These are phyloP conservation scores for Mugil cephalus DNA, from an alignment of 2,113 vertebrate genomes.

Conservation along the genomic window DNA sequence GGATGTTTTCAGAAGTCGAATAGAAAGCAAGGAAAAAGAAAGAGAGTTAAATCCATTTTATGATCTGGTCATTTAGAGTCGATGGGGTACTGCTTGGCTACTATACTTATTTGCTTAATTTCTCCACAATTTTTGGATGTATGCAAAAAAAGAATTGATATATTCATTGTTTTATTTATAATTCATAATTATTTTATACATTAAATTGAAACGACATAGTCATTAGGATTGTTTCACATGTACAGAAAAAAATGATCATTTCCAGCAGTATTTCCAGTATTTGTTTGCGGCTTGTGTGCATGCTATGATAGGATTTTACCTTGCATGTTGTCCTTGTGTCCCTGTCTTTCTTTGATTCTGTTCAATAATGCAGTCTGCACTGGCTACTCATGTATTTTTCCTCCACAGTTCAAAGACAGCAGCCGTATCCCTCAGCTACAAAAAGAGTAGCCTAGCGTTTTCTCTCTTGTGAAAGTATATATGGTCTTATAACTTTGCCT, in stretches of 20 bases:
- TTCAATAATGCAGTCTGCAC: constrained; percentile 48
- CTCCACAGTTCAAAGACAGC: constrained; percentile 30
- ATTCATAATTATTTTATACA: too few species aligned
- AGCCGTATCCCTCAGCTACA: constrained; percentile 1
- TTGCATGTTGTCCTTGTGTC: constrained; percentile 17
- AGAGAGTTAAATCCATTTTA: too few species aligned
- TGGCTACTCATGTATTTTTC: constrained; percentile 47
- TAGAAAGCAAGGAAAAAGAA: too few species aligned
- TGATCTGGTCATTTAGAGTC: too few species aligned
- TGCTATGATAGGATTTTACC: constrained; percentile 27
- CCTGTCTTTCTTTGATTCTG: constrained; percentile 38
- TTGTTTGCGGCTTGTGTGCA: background rate
- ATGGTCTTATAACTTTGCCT: background rate
- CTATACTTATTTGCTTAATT: background rate
- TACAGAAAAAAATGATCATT: background rate
- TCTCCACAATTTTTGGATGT: too few species aligned
- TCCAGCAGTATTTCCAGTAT: too few species aligned
- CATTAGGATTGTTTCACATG: too few species aligned
- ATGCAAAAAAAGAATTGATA: too few species aligned
- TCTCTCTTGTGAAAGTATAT: background rate
- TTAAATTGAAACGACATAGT: background rate
- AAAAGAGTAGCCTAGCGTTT: constrained; percentile 1
- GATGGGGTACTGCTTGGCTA: too few species aligned
- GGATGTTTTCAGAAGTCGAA: background rate
- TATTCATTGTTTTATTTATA: too few species aligned